phyloP scores from a whole-genome alignment of 37 sponge, comb jelly and placozoan species.

The Petrosia ficiformis region DNA sequence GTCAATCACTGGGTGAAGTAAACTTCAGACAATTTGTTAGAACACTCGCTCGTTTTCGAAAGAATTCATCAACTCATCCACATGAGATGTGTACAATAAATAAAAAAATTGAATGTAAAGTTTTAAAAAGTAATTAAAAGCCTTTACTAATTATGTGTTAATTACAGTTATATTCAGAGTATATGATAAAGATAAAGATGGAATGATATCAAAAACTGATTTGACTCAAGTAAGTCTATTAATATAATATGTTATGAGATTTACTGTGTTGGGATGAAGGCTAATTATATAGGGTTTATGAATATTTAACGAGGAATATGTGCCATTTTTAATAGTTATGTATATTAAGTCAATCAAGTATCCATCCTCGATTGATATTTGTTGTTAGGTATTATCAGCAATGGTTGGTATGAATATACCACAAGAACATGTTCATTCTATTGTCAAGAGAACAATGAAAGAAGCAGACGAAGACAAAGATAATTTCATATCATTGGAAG shows the following conservation, averaged over 20 bases:
- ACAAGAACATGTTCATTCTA: constrained; percentile 77
- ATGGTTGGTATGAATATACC: constrained; percentile 93
- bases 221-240: constrained; percentile 40
- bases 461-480: constrained; percentile 85
- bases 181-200: constrained; percentile 87
- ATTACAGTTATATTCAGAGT: constrained; percentile 71
- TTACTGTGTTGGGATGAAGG: too few relatives aligned
- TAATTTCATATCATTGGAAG: constrained; percentile 59
- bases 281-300: too few relatives aligned
- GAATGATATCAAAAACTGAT: constrained; percentile 75
- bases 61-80: too few relatives aligned
- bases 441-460: constrained; percentile 75
- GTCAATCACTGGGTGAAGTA: background rate
- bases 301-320: too few relatives aligned
- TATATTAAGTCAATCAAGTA: too few relatives aligned
- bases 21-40: constrained; percentile 88
- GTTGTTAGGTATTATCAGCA: constrained; percentile 50
- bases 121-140: background rate
- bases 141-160: background rate
- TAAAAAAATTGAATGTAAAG: constrained; percentile 74
- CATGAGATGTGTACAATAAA: too few relatives aligned
- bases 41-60: constrained; percentile 72
- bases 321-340: too few relatives aligned
- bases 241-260: too few relatives aligned
- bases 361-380: too few relatives aligned